These are phyloP conservation scores for Pantelozetes paolii DNA, from an alignment of 2,888 invertebrate species.

Conservation along the genomic window DNA sequence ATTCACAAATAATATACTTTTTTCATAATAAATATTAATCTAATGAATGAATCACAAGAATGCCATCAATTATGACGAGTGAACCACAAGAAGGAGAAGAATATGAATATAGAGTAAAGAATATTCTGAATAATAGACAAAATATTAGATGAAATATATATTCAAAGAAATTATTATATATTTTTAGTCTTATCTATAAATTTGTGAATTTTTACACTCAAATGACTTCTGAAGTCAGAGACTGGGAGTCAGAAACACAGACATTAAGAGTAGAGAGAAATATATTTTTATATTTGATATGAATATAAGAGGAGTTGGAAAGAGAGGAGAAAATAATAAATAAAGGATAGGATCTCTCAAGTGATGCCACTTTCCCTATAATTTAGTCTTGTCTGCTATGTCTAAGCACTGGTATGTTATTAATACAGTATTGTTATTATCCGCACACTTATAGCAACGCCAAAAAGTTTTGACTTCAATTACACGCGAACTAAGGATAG, in stretches of 20 bases:
- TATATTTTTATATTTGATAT: too few species aligned
- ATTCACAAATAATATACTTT: conserved; percentile 8
- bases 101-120: neutral
- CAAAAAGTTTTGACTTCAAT: conserved; percentile 34
- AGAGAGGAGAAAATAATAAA: too few species aligned
- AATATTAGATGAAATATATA: neutral
- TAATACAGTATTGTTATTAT: neutral
- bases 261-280: neutral
- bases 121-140: neutral
- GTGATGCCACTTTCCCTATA: too few species aligned
- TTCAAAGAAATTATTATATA: conserved; percentile 14
- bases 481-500: conserved; percentile 29
- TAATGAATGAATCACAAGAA: conserved; percentile 31
- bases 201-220: neutral
- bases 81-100: conserved; percentile 6
- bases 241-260: neutral
- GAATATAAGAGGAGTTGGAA: too few species aligned
- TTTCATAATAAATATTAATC: conserved; percentile 9
- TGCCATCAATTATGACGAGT: conserved; percentile 32
- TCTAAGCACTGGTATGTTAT: too few species aligned
- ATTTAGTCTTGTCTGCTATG: too few species aligned
- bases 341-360: too few species aligned
- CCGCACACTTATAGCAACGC: conserved; percentile 17
- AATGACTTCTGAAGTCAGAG: neutral
- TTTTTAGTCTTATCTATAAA: neutral